phyloP scores from a whole-genome alignment of 2,888 invertebrate species.

The Eristalinus aeneus region DNA sequence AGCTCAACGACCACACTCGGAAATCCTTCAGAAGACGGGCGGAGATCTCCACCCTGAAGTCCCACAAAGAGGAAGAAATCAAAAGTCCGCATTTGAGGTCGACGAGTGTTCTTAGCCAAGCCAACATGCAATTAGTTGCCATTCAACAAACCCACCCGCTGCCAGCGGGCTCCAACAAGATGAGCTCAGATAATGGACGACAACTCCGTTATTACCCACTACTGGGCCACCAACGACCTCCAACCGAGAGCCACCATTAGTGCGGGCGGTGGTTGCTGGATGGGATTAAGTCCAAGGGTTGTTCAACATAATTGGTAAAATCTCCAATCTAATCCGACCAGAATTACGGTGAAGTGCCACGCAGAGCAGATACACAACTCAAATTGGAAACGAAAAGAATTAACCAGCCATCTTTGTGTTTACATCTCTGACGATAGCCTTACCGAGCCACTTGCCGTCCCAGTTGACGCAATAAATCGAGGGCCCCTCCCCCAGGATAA shows the following conservation, averaged over 20 bases:
- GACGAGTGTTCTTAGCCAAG: neutral
- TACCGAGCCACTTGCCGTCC: neutral
- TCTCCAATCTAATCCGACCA: neutral
- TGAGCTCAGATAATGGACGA: neutral
- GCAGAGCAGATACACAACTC: neutral
- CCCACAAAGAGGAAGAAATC: neutral
- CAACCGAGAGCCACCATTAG: too few relatives aligned
- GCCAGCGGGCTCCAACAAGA: neutral
- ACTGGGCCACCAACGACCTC: neutral
- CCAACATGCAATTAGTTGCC: neutral
- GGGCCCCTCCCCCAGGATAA: conserved; percentile 19
- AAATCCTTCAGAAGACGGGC: neutral
- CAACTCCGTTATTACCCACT: neutral
- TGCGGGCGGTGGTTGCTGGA: neutral
- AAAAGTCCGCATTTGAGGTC: neutral
- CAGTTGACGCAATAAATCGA: neutral
- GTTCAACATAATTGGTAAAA: neutral
- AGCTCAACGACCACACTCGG: neutral
- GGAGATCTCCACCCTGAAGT: neutral
- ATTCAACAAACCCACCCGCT: neutral
- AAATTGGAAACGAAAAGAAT: neutral
- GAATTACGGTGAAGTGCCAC: neutral
- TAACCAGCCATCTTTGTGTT: neutral
- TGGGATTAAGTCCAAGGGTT: neutral
- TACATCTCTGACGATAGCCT: neutral